Evolutionary conservation across 2,797 vertebrate genomes (phyloP).

Genomic region (Morelia viridis): DNA sequence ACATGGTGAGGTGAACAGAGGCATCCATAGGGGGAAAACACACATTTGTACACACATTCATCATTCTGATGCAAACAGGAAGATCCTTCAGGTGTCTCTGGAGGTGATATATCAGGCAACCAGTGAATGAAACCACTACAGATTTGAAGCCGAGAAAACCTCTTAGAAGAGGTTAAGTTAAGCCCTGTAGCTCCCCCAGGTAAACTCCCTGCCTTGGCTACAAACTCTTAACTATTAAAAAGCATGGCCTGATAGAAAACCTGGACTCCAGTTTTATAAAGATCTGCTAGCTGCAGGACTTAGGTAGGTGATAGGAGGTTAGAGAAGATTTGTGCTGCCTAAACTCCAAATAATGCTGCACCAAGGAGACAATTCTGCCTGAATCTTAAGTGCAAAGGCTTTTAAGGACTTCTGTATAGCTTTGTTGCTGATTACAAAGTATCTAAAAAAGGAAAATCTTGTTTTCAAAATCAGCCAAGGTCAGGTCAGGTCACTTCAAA

Average conservation of each 20-base stretch:
- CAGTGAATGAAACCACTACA: not conserved
- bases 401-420: not conserved
- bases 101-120: not conserved
- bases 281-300: not conserved
- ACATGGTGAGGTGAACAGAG: not conserved
- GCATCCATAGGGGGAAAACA: not conserved
- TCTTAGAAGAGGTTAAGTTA: not conserved
- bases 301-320: not conserved
- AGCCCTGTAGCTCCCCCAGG: not conserved
- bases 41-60: not conserved
- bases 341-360: not conserved
- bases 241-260: not conserved
- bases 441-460: not conserved
- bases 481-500: not conserved
- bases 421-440: not conserved
- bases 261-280: not conserved
- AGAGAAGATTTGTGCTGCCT: not conserved
- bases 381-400: not conserved
- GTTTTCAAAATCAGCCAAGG: not conserved
- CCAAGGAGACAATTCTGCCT: not conserved
- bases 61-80: not conserved
- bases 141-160: not conserved
- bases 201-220: not conserved
- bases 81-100: not conserved
- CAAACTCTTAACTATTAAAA: not conserved